Conservation (phyloP, 1,140 invertebrate genomes). For the Drosophila busckii region DNA sequence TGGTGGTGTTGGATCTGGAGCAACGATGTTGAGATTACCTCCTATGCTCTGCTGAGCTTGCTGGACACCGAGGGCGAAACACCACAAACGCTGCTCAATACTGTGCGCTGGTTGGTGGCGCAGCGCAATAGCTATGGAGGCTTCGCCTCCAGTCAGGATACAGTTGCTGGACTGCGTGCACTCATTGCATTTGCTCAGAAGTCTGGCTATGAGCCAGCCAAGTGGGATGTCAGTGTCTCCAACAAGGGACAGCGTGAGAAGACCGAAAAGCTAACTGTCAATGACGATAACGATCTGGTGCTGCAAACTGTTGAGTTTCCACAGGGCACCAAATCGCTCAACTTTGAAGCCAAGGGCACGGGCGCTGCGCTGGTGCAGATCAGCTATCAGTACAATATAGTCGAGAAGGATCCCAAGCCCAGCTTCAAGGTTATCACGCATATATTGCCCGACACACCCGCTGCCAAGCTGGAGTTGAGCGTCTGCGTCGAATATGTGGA, state of each 20-base stretch:
- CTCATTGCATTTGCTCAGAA: slow-evolving; percentile 82
- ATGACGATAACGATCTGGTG: slow-evolving; percentile 61
- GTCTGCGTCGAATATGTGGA: slow-evolving; percentile 82
- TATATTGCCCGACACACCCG: slow-evolving; percentile 85
- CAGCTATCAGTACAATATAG: slow-evolving; percentile 89
- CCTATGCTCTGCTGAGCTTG: slow-evolving; percentile 85
- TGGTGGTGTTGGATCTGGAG: slow-evolving; percentile 80
- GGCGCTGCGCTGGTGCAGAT: slow-evolving; percentile 90
- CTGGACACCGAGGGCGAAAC: slow-evolving; percentile 80
- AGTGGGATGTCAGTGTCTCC: slow-evolving; percentile 43
- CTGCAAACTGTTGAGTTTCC: slow-evolving; percentile 69
- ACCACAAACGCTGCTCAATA: slow-evolving; percentile 77
- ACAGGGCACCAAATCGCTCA: slow-evolving; percentile 77
- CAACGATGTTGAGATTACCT: slow-evolving; percentile 87
- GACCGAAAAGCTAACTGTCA: slow-evolving; percentile 43
- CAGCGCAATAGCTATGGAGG: slow-evolving; percentile 89
- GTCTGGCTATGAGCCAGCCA: slow-evolving; percentile 56
- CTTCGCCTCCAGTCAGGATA: slow-evolving; percentile 87
- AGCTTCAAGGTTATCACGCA: slow-evolving; percentile 87
- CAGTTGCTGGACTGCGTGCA: slow-evolving; percentile 84
- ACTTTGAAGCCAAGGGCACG: slow-evolving; percentile 83
- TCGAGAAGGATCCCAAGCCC: slow-evolving; percentile 89
- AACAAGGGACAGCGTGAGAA: slow-evolving; percentile 56
- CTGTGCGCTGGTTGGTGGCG: slow-evolving; percentile 85
- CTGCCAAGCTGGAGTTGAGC: slow-evolving; percentile 86